Percentiles rank a stretch among this genome's conserved stretches.
Evolutionary conservation across 2,797 vertebrate species (phyloP).

Genomic region (Gephyroberyx darwinii): DNA sequence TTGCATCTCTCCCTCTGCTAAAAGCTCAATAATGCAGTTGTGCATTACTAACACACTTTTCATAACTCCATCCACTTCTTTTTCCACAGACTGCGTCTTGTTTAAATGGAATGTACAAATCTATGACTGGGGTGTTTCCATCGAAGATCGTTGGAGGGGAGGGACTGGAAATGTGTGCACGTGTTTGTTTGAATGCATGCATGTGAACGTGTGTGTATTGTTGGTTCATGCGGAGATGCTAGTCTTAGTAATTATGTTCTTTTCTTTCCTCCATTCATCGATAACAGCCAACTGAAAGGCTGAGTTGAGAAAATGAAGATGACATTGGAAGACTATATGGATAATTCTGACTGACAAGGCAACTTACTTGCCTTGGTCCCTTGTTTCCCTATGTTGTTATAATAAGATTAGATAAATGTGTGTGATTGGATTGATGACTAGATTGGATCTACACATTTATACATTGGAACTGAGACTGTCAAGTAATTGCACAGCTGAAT

Average conservation of each 20-base stretch:
- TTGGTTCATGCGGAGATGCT: slow-evolving; percentile 5
- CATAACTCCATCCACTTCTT: slow-evolving; percentile 32
- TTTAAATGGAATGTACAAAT: slow-evolving; percentile 46
- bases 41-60: slow-evolving; percentile 51
- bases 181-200: slow-evolving; percentile 3
- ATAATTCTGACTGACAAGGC: slow-evolving; percentile 50
- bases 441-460: slow-evolving; percentile 46
- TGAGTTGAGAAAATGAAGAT: slow-evolving; percentile 30
- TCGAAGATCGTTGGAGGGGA: slow-evolving; percentile 1
- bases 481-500: slow-evolving; percentile 30
- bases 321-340: slow-evolving; percentile 38
- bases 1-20: slow-evolving; percentile 22
- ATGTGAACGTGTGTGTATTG: background rate
- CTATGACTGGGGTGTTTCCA: slow-evolving; percentile 40
- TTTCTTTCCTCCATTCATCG: slow-evolving; percentile 19
- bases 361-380: slow-evolving; percentile 30
- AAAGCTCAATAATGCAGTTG: slow-evolving; percentile 57
- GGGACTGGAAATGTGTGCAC: background rate
- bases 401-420: slow-evolving; percentile 15
- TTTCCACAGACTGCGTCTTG: slow-evolving; percentile 46
- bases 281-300: slow-evolving; percentile 22
- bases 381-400: slow-evolving; percentile 51
- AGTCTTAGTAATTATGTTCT: slow-evolving; percentile 30
- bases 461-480: slow-evolving; percentile 38
- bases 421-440: slow-evolving; percentile 17